phyloP scores from a whole-genome alignment of 2,797 vertebrate genomes.

The Morus bassanus region DNA sequence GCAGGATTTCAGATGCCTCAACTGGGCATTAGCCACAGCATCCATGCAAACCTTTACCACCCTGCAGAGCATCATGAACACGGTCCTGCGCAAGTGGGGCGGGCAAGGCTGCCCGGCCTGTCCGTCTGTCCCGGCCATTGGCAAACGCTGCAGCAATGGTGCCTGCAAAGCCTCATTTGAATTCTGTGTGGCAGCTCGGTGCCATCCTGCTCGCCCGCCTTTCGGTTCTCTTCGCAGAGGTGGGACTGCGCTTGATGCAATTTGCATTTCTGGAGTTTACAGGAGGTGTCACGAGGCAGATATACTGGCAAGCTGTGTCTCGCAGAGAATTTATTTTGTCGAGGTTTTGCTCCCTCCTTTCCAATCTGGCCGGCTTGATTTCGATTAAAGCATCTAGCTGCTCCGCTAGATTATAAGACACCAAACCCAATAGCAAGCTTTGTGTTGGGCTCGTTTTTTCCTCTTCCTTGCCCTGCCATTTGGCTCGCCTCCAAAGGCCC shows the following conservation, averaged over 20 bases:
- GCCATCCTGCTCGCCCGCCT: neutral
- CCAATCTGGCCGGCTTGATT: slow-evolving; percentile 26
- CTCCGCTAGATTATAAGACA: neutral
- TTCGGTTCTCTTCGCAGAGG: neutral
- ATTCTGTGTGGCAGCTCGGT: neutral
- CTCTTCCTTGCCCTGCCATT: fast-evolving
- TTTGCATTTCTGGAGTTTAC: slow-evolving; percentile 24
- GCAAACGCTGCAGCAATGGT: neutral
- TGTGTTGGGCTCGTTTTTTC: neutral
- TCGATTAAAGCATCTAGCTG: neutral
- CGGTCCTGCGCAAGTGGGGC: too few species aligned
- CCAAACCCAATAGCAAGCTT: neutral
- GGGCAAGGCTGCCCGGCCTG: neutral
- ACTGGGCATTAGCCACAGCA: fast-evolving
- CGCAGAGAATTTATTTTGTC: slow-evolving; percentile 44
- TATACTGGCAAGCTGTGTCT: slow-evolving; percentile 37
- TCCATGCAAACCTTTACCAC: neutral
- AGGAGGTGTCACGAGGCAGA: slow-evolving; percentile 35
- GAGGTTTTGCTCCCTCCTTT: slow-evolving; percentile 28
- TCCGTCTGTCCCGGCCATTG: fast-evolving
- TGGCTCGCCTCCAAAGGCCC: neutral
- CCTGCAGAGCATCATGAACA: fast-evolving
- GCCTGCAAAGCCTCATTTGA: slow-evolving; percentile 6
- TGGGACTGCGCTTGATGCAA: neutral
- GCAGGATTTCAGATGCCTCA: neutral